phyloP scores from a whole-genome alignment of 1,140 invertebrate species.

The Scaptodrosophila lebanonensis region DNA sequence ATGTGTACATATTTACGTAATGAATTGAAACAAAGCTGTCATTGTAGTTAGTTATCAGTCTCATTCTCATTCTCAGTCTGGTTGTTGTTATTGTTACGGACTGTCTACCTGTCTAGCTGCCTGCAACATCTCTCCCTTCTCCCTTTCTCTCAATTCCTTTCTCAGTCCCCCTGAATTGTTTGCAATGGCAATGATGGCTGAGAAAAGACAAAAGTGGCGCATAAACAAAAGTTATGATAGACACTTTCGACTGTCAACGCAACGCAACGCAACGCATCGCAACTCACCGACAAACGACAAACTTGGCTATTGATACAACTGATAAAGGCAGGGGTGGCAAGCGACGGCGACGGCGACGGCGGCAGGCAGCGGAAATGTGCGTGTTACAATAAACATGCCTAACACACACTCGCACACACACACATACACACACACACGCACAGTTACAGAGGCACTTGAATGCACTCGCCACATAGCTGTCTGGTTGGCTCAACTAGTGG shows the following conservation, averaged over 20 bases:
- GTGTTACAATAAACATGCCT: conserved; percentile 49
- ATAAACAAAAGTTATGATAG: conserved; percentile 38
- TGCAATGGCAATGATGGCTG: background rate
- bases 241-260: conserved; percentile 37
- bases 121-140: too few species aligned
- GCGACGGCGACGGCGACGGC: background rate
- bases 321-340: conserved; percentile 11
- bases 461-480: conserved; percentile 2
- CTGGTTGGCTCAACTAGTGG: conserved; percentile 21
- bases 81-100: too few species aligned
- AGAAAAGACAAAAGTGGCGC: conserved; percentile 7
- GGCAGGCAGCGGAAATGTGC: conserved; percentile 47
- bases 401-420: too few species aligned
- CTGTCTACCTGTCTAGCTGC: too few species aligned
- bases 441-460: too few species aligned
- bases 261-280: too few species aligned
- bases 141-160: too few species aligned
- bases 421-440: conserved; percentile 6
- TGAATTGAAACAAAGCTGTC: too few species aligned
- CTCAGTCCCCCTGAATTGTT: too few species aligned
- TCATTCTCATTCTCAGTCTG: too few species aligned
- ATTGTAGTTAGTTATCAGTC: too few species aligned
- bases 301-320: conserved; percentile 40
- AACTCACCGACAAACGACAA: too few species aligned
- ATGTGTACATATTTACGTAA: background rate